Evolutionary conservation across 2,113 vertebrate genomes (phyloP), one percentile per base, ranked within the genome.

Genomic region (Lycaon pictus): DNA sequence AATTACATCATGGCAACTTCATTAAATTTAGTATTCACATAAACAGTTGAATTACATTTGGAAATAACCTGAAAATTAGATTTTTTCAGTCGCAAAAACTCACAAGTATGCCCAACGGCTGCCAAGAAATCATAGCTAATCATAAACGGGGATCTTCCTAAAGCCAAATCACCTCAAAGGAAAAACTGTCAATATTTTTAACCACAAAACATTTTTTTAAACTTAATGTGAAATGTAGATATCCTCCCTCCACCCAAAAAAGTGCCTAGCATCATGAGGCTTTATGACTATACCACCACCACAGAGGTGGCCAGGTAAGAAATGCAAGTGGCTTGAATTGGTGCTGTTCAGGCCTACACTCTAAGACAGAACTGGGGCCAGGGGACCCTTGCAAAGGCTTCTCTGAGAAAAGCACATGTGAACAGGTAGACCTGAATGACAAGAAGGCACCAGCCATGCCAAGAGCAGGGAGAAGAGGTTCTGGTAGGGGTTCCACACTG

Each of bases 1-100:
- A 93, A 87, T n/a, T 79, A 85, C 62, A 37, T 29, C 53, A 22
- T 35, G 58, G 80, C 74, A 91, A 80, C 69, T 93, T 83, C 67
- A 60, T 67, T 96, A 65, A 88, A 76, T 27, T 74, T 43, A 56
- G 53, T 77, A 90, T 27, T 84, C 62, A 77, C 3, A 51, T 51
- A 83, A 93, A 35, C 72, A 76, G 72, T 0, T 32, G 11, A 87
- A 74, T 84, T 77, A 95, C 32, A 90, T 35, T 80, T 88, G 87
- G 58, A 89, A 82, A 88, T 82, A 77, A 95, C 74, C 32, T 58
- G 51, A 60, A 96, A 92, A 79, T 95, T 90, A 77, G 65, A 90
- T 82, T 82, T 90, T 55, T 77, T 7, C 2, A 93, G n/a, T 96
- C 94, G 71, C 67, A 65, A 77, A 96, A 93, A 90, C 60, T 55